Conservation (phyloP, 2,888 invertebrate genomes). For the Alloplasta piceator region DNA sequence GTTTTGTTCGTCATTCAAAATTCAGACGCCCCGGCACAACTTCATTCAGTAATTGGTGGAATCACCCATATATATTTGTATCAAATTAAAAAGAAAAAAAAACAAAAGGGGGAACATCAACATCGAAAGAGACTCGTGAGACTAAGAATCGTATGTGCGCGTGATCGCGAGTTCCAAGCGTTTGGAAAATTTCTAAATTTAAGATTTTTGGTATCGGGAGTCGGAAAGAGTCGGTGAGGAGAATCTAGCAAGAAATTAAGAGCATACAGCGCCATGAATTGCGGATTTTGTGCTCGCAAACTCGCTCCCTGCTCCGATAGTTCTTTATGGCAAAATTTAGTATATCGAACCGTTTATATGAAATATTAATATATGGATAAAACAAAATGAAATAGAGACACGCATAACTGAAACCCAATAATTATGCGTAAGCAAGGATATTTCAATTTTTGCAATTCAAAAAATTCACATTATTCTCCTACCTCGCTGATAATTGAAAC, state of each 20-base stretch:
- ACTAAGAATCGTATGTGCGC: slow-evolving; percentile 32
- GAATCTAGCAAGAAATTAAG: slow-evolving; percentile 54
- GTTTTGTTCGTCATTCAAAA: too few relatives aligned
- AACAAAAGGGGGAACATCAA: slow-evolving; percentile 47
- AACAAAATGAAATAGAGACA: too few relatives aligned
- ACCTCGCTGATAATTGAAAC: too few relatives aligned
- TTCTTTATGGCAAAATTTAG: slow-evolving; percentile 55
- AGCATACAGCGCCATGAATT: slow-evolving; percentile 59
- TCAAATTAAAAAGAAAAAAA: not conserved
- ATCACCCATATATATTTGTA: too few relatives aligned
- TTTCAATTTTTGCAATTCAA: too few relatives aligned
- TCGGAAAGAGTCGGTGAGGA: slow-evolving; percentile 64
- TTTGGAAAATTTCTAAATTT: slow-evolving; percentile 78
- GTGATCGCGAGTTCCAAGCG: slow-evolving; percentile 40
- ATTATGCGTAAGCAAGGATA: too few relatives aligned
- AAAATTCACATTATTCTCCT: not conserved
- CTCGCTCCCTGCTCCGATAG: slow-evolving; percentile 26
- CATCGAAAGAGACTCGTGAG: slow-evolving; percentile 55
- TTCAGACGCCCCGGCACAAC: too few relatives aligned
- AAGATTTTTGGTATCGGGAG: slow-evolving; percentile 73
- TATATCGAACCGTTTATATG: too few relatives aligned
- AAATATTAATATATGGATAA: too few relatives aligned
- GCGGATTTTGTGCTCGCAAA: slow-evolving; percentile 1
- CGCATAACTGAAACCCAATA: too few relatives aligned
- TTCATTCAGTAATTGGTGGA: too few relatives aligned